phyloP scores from a whole-genome alignment of 2,113 vertebrate genomes.

The Reinhardtius hippoglossoides region DNA sequence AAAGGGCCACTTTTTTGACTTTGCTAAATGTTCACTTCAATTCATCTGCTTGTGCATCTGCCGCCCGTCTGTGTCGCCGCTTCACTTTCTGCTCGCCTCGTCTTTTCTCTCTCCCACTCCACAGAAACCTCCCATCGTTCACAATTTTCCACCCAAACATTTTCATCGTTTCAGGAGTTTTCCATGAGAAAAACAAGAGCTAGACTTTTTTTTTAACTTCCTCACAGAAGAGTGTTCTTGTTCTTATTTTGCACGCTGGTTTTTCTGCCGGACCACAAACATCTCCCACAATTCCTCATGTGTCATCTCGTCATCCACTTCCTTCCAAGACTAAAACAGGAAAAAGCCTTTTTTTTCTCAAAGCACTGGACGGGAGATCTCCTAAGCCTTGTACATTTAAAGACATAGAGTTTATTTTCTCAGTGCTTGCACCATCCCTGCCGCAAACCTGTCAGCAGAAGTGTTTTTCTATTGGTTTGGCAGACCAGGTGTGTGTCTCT shows the following conservation, averaged over 20 bases:
- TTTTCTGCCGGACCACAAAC: conserved; percentile 33
- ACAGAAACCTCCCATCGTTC: background rate
- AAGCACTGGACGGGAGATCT: conserved; percentile 35
- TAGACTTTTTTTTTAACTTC: conserved; percentile 9
- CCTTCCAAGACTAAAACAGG: conserved; percentile 27
- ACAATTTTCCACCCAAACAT: conserved; percentile 8
- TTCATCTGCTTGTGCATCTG: conserved; percentile 39
- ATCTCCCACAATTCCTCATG: conserved; percentile 22
- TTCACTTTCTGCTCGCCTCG: conserved; percentile 32
- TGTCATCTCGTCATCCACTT: conserved; percentile 36
- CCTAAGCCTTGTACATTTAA: conserved; percentile 45
- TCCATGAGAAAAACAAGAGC: conserved; percentile 1
- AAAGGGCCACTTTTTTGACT: conserved; percentile 41
- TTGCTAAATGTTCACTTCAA: conserved; percentile 27
- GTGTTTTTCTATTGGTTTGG: conserved; percentile 61
- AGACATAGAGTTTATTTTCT: conserved; percentile 56
- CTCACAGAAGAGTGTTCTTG: conserved; percentile 37
- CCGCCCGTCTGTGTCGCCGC: conserved; percentile 18
- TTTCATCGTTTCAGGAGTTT: conserved; percentile 1
- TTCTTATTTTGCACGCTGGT: conserved; percentile 51
- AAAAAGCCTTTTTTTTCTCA: conserved; percentile 40
- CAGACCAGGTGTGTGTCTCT: conserved; percentile 45
- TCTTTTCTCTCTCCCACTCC: background rate
- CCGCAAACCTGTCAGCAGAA: conserved; percentile 31
- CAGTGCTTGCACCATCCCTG: conserved; percentile 57